Base-by-base conservation (phyloP, 1,140 invertebrate species). In the Ceratosolen fusciceps region DNA sequence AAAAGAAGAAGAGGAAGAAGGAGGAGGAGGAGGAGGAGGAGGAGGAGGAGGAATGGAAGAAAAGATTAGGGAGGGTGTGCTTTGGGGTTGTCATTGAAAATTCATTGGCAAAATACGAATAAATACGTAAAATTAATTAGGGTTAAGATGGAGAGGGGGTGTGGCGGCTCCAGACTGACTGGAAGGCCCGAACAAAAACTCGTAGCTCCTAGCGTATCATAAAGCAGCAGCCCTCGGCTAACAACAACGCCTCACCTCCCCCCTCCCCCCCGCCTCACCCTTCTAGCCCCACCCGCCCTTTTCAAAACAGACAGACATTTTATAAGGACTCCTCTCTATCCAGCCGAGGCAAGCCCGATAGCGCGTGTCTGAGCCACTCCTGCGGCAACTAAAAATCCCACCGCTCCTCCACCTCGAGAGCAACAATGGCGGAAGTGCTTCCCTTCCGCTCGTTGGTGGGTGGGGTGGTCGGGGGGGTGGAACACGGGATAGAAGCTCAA, bases 221-320 rank as follows among this genome's bases (percentile, higher is more conserved):
- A 65, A 65, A 65, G 34, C 14, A 65, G 34, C 14, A 34, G 31
- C 10, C 34, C 34, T 65, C 60, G 31, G n/a, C 2, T 29, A 26
- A 49, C 24, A 70, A 70, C 24, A 70, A 29, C 62, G 37, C n/a
- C 62, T 67, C n/a, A n/a, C n/a, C n/a, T n/a, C n/a, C n/a, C n/a
- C n/a, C n/a, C n/a, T n/a, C n/a, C n/a, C n/a, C n/a, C n/a, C n/a
- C n/a, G n/a, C n/a, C n/a, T n/a, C n/a, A n/a, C n/a, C n/a, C n/a
- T n/a, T n/a, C n/a, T n/a, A n/a, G n/a, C n/a, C n/a, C n/a, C n/a
- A n/a, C n/a, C n/a, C n/a, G n/a, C n/a, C n/a, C 67, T n/a, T 70
- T 70, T 49, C 39, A 65, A 37, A 65, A 37, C 34, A 54, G 70
- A 56, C 43, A 37, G 37, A 72, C 70, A 56, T 72, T 72, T 72